Evolutionary conservation across 2,888 invertebrate species (phyloP), one percentile per base, ranked within the genome.

Genomic region (Chrysina gloriosa): DNA sequence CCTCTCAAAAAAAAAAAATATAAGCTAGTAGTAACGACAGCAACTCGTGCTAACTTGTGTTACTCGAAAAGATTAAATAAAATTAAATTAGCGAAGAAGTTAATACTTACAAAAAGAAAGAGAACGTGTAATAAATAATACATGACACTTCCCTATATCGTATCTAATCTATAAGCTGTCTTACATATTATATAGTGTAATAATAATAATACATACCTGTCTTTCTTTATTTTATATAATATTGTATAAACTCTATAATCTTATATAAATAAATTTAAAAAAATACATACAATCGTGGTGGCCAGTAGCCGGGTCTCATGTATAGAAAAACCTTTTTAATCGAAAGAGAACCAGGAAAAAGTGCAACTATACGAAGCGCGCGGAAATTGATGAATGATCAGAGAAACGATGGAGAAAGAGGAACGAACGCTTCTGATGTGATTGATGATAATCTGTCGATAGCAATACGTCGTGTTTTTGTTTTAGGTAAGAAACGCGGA

Each of bases 1-100:
- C 75, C 75, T 74, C 70, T 71, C 65, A 39, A 36, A 58, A 42
- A 39, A 67, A 7, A 52, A 54, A 65, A 34, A 68, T 48, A 66
- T 69, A 68, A 67, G 63, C 63, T 65, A 65, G 25, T 52, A 52
- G 23, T 52, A 45, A 45, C 21, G 19, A 45, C 45, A 45, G 16
- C 31, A 52, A 52, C 31, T 25, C 27, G 25, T 52, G 31, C 31
- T 31, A 52, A 14, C 29, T 52, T 52, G 52, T 52, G 16, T 42
- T 42, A 16, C 29, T 42, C 39, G 42, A 39, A 42, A 23, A 50
- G 11, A 45, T 45, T 50, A n/a, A 48, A 48, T 11, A 11, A 27
- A 6, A 29, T 27, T 11, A 23, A 23, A 27, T 11, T 23, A 27
- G 25, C 11, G 27, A 21, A 48, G 21, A 48, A 39, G 39, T 45